Base-by-base conservation (phyloP, 2,113 vertebrate species). In the Prionailurus bengalensis region DNA sequence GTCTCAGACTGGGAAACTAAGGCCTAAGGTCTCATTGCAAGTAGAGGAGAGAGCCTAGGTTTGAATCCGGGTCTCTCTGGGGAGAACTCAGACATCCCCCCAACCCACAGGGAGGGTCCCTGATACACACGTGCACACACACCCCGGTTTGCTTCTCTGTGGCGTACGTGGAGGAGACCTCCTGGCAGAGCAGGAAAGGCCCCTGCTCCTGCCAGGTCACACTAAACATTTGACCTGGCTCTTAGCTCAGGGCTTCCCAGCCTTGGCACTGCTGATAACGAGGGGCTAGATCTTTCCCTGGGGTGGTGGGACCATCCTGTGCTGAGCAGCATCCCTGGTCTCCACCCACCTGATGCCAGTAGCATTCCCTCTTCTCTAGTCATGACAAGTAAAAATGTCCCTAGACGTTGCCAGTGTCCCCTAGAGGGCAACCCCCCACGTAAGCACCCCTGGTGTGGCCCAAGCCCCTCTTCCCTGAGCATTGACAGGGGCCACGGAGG, bases 91-190 rank as follows among this genome's bases (percentile, higher is more conserved):
- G 63, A 21, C 23, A 73, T 85, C 42, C 51, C 21, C 48, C 36
- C 7, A 13, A 0, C 36, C 17, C 48, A 29, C 1, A 31, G 61
- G 27, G 16, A 31, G 61, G 21, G 12, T 1, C 82, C 27, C 15
- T 0, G 9, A 4, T 5, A 16, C 12, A 5, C 21, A 25, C 7
- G 7, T 19, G 4, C 42, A 23, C 31, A 8, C 65, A 33, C 11
- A 4, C 23, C 33, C 12, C 36, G 11, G 21, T 27, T 31, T 82
- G 27, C 19, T 48, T 58, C n/a, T 66, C 39, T 9, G 70, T 17
- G 65, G 33, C 36, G 4, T 8, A 9, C 5, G 4, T 0, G 0
- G 51, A 33, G 36, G 36, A 31, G 45, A 33, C 25, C 8, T 6
- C 45, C 31, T 31, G 17, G 83, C 42, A 21, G 53, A 88, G 85